Evolutionary conservation across 2,797 vertebrate genomes (phyloP).

Genomic region (Ctenopoma multispine): DNA sequence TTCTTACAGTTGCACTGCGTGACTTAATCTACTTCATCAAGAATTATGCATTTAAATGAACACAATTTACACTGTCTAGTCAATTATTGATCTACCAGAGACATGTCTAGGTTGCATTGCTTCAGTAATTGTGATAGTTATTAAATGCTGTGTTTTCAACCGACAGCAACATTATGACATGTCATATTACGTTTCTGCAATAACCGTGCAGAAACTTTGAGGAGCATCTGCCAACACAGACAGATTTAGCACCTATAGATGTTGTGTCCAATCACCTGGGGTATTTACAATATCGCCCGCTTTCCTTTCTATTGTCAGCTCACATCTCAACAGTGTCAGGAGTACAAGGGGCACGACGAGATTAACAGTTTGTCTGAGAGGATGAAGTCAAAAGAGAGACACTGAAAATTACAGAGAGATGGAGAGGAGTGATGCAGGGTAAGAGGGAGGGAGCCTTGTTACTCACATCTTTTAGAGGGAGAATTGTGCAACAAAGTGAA

Average conservation of each 20-base stretch:
- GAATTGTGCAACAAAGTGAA: not conserved
- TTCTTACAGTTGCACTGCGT: too few relatives aligned
- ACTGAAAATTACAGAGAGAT: conserved; percentile 20
- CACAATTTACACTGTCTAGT: too few relatives aligned
- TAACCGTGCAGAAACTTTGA: too few relatives aligned
- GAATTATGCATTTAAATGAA: too few relatives aligned
- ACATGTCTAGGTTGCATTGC: too few relatives aligned
- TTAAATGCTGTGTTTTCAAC: too few relatives aligned
- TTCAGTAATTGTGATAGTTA: too few relatives aligned
- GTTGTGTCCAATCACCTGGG: not conserved
- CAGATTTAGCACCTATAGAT: not conserved
- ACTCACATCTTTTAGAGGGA: not conserved
- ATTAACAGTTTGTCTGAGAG: conserved; percentile 46
- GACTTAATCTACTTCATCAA: too few relatives aligned
- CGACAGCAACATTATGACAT: too few relatives aligned
- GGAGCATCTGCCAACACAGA: not conserved
- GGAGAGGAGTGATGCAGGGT: not conserved
- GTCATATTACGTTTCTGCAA: too few relatives aligned
- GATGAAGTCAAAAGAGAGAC: conserved; percentile 32
- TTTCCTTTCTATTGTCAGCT: not conserved
- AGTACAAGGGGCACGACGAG: conserved; percentile 17
- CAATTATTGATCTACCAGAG: too few relatives aligned
- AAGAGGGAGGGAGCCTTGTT: conserved; percentile 1
- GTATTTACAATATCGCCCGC: conserved; percentile 10
- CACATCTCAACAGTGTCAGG: conserved; percentile 23